Conservation (phyloP, 2,797 vertebrate genomes). For the Pteronotus mesoamericanus region DNA sequence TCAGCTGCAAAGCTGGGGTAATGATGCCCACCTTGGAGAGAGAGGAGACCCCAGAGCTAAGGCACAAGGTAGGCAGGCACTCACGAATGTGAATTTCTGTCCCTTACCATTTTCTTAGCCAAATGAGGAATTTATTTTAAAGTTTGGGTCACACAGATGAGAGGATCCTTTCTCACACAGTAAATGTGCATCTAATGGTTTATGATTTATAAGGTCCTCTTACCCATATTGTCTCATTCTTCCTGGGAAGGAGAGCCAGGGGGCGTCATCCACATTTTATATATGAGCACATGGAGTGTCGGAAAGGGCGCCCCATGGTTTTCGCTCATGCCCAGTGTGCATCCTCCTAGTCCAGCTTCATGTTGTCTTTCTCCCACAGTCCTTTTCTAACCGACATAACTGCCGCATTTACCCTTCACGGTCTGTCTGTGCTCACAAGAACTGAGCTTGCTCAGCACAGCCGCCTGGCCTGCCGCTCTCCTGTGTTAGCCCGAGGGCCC, state of each 20-base stretch:
- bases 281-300: rapidly evolving
- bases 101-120: background rate
- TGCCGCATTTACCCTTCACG: background rate
- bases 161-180: background rate
- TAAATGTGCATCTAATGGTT: background rate
- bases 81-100: background rate
- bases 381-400: background rate
- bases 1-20: background rate
- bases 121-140: background rate
- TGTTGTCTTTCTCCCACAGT: background rate
- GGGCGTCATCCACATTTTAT: too few relatives aligned
- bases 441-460: background rate
- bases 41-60: background rate
- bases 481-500: background rate
- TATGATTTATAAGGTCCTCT: background rate
- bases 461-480: background rate
- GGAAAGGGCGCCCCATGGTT: background rate
- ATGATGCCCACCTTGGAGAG: background rate
- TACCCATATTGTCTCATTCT: background rate
- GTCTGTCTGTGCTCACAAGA: background rate
- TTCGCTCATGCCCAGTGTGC: too few relatives aligned
- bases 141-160: background rate
- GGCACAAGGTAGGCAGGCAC: rapidly evolving
- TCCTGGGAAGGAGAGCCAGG: background rate
- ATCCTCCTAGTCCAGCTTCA: background rate